These are phyloP conservation scores for Sus scrofa DNA, from an alignment of 2,113 vertebrate species.

Conservation along the genomic window DNA sequence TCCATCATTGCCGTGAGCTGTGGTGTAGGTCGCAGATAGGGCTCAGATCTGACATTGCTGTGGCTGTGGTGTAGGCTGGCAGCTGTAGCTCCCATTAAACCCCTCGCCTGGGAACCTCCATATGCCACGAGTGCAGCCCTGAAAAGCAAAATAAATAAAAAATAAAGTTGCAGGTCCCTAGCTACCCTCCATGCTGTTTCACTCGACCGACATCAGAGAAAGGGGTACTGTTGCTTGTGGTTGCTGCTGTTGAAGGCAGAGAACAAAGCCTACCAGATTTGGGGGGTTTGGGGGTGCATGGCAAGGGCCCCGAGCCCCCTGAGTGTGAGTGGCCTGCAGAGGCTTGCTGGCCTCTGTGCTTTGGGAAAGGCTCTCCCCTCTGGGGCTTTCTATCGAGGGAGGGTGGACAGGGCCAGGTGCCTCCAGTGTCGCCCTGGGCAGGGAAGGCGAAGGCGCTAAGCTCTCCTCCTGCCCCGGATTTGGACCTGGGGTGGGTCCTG, in stretches of 20 bases:
- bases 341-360: background rate
- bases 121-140: too few species aligned
- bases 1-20: too few species aligned
- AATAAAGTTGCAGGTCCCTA: background rate
- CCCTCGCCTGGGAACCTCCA: too few species aligned
- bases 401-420: background rate
- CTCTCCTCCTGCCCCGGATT: background rate
- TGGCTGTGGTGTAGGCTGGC: too few species aligned
- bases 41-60: too few species aligned
- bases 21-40: too few species aligned
- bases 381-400: background rate
- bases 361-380: background rate
- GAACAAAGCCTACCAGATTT: background rate
- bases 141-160: too few species aligned
- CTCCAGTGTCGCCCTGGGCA: fast-evolving
- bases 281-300: background rate
- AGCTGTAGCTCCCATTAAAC: too few species aligned
- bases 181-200: background rate
- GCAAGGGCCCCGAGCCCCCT: background rate
- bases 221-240: background rate
- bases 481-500: background rate
- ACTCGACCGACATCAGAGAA: background rate
- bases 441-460: fast-evolving
- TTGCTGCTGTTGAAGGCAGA: background rate
- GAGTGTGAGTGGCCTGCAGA: background rate